A percentile compares a stretch with the other conserved stretches of the same genome.
phyloP scores from a whole-genome alignment of 2,888 invertebrate genomes.

The Nephrotoma appendiculata region DNA sequence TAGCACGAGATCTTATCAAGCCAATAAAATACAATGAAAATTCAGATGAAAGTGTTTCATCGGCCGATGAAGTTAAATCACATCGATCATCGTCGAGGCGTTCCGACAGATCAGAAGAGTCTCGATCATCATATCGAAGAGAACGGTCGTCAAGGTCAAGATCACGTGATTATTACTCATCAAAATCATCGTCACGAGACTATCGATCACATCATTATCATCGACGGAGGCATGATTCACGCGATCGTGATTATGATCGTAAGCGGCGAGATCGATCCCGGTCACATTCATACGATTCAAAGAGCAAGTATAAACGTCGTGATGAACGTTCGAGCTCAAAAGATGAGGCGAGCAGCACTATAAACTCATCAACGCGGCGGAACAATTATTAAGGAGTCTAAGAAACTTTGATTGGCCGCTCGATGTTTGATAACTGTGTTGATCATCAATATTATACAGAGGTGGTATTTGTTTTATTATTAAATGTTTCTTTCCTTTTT shows the following conservation, averaged over 20 bases:
- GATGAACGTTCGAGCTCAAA: background rate
- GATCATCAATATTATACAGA: background rate
- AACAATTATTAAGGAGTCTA: background rate
- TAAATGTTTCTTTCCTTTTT: background rate
- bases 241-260: background rate
- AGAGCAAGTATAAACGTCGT: background rate
- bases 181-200: background rate
- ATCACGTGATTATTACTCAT: conserved; percentile 4
- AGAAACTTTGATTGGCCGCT: background rate
- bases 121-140: background rate
- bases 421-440: background rate
- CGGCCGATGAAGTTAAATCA: background rate
- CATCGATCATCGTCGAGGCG: background rate
- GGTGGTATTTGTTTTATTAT: background rate
- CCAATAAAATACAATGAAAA: background rate
- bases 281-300: background rate
- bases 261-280: background rate
- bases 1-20: background rate
- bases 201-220: background rate
- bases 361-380: background rate
- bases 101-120: conserved; percentile 1
- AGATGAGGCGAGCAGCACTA: background rate
- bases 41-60: background rate
- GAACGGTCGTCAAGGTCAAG: conserved; percentile 1
- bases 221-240: background rate